Conservation (phyloP, 2,113 vertebrate genomes). For the Syngnathus typhle region DNA sequence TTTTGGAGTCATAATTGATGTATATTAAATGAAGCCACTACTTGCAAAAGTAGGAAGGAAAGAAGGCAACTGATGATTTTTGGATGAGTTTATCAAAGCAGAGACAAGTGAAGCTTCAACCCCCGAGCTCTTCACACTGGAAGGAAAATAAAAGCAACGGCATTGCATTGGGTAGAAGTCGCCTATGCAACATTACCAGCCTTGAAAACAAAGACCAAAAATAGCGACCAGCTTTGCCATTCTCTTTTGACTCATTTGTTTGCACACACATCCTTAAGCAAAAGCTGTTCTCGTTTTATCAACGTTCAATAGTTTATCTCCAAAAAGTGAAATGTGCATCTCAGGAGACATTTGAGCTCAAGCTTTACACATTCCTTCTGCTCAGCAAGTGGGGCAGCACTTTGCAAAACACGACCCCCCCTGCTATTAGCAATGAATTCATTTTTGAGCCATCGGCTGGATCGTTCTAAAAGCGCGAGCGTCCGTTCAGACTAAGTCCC, state of each 20-base stretch:
- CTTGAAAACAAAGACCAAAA: neutral
- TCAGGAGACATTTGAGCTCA: constrained; percentile 8
- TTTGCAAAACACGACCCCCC: constrained; percentile 15
- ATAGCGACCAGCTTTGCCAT: constrained; percentile 6
- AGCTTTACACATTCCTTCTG: neutral
- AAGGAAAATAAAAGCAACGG: neutral
- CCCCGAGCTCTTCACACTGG: neutral
- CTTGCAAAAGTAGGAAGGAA: neutral
- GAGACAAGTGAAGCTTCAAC: neutral
- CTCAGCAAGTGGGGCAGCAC: constrained; percentile 8
- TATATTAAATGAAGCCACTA: too few relatives aligned
- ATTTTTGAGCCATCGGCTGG: neutral
- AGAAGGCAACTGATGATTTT: too few relatives aligned
- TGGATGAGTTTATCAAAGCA: neutral
- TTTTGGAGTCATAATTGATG: too few relatives aligned
- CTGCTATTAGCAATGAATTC: neutral
- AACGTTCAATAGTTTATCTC: constrained; percentile 35
- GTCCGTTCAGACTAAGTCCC: too few relatives aligned
- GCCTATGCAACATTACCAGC: too few relatives aligned
- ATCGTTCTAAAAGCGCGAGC: too few relatives aligned
- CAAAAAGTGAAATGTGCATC: constrained; percentile 14
- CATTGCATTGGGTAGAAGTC: neutral
- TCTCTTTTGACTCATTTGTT: constrained; percentile 6
- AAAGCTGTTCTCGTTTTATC: constrained; percentile 22
- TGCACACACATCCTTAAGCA: constrained; percentile 26